These are phyloP conservation scores for Synanceia verrucosa DNA, from an alignment of 2,797 vertebrate genomes.

Conservation along the genomic window DNA sequence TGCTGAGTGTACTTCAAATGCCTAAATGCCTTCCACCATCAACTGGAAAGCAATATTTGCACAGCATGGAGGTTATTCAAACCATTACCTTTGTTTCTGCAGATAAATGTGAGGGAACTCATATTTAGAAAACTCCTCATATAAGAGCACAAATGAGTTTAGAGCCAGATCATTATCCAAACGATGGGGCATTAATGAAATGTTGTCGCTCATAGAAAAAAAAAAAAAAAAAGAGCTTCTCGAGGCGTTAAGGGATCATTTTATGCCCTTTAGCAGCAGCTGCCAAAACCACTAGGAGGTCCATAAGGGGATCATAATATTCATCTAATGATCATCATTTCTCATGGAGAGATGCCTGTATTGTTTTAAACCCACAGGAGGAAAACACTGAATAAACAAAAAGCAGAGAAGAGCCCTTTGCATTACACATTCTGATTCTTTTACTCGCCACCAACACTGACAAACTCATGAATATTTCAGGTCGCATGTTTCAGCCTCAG, in stretches of 20 bases:
- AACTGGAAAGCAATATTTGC: conserved; percentile 6
- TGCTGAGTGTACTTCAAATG: background rate
- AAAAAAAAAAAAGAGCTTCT: conserved; percentile 31
- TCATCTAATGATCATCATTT: conserved; percentile 39
- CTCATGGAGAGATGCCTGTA: background rate
- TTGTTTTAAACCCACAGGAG: background rate
- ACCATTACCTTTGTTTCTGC: conserved; percentile 14
- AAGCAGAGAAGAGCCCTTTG: background rate
- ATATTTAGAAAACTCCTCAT: conserved; percentile 20
- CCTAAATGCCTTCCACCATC: background rate
- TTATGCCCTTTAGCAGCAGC: conserved; percentile 43
- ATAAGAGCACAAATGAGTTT: conserved; percentile 31
- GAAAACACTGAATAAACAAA: conserved; percentile 9
- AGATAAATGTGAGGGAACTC: conserved; percentile 7
- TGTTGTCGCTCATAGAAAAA: conserved; percentile 25
- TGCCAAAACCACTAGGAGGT: conserved; percentile 39
- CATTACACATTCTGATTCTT: background rate
- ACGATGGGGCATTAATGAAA: conserved; percentile 51
- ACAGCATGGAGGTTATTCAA: background rate
- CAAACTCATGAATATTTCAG: conserved; percentile 45
- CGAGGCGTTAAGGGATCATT: conserved; percentile 13
- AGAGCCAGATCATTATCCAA: conserved; percentile 44
- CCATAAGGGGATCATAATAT: conserved; percentile 38
- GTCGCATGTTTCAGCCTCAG: conserved; percentile 26
- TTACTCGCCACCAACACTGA: background rate